A percentile compares a stretch with the other conserved stretches of the same genome.
Evolutionary conservation across 1,140 invertebrate species (phyloP).

Genomic region (Philotrypesis tridentata): DNA sequence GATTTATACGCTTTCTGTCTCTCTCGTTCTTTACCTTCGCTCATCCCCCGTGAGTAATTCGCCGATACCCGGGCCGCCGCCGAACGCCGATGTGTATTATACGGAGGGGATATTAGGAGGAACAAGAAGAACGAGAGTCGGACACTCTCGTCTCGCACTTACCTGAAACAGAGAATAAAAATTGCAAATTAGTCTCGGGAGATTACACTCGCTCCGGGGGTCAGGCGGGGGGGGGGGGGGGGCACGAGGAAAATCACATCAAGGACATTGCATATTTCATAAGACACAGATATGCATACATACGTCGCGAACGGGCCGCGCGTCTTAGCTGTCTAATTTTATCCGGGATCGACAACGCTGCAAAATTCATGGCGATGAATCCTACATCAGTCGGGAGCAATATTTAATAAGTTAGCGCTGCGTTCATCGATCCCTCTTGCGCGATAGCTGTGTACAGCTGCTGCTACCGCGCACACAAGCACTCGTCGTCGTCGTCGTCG

Average conservation of each 20-base stretch:
- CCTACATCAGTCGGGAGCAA: background rate
- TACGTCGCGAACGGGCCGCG: no score
- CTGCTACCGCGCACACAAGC: no score
- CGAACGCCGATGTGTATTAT: no score
- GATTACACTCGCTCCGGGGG: no score
- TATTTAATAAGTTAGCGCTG: background rate
- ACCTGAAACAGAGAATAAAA: conserved; percentile 66
- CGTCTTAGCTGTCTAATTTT: background rate
- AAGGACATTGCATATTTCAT: background rate
- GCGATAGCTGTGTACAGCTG: no score
- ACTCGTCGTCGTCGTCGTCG: no score
- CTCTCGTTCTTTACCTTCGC: background rate
- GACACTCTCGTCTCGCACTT: no score
- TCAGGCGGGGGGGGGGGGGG: no score
- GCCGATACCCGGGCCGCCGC: no score
- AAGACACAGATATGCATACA: background rate
- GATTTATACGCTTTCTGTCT: background rate
- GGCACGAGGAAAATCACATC: background rate
- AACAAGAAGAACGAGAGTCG: conserved; percentile 21
- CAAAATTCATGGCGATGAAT: background rate
- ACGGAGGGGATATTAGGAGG: no score
- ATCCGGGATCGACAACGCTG: background rate
- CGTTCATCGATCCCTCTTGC: background rate
- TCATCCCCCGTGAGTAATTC: background rate
- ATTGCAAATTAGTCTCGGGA: conserved; percentile 34